These are phyloP conservation scores for Bimastos eiseni DNA, from an alignment of 2,888 invertebrate genomes.

Conservation along the genomic window DNA sequence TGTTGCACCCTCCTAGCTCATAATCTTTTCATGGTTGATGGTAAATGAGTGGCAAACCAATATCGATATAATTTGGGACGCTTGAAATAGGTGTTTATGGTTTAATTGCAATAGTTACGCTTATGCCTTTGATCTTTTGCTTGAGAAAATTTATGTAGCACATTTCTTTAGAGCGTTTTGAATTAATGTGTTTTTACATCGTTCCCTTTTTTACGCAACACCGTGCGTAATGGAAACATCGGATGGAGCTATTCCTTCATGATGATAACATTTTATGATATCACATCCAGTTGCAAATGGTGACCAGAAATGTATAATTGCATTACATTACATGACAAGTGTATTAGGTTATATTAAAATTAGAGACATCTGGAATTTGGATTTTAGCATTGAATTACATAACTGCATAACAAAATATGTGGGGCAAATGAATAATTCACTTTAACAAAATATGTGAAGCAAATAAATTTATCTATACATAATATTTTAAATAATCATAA, in stretches of 20 bases:
- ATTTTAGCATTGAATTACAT: neutral
- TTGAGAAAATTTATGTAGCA: neutral
- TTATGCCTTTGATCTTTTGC: neutral
- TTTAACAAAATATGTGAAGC: neutral
- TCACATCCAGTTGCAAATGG: neutral
- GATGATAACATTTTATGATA: neutral
- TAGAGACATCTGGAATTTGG: neutral
- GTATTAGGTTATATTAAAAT: neutral
- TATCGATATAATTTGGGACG: neutral
- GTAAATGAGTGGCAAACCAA: neutral
- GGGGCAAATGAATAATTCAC: too few species aligned
- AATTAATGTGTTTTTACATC: neutral
- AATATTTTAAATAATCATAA: neutral
- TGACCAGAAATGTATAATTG: neutral
- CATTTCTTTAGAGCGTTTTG: neutral
- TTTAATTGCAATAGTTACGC: neutral
- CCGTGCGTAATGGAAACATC: neutral
- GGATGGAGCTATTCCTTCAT: neutral
- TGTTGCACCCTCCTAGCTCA: neutral
- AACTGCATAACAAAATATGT: neutral
- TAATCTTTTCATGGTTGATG: neutral
- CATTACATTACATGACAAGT: neutral
- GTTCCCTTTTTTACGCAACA: neutral
- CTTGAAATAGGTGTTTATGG: neutral
- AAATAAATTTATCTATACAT: neutral